Evolutionary conservation across 1,140 invertebrate genomes (phyloP), one percentile per base, ranked within the genome.

Genomic region (Conus betulinus): DNA sequence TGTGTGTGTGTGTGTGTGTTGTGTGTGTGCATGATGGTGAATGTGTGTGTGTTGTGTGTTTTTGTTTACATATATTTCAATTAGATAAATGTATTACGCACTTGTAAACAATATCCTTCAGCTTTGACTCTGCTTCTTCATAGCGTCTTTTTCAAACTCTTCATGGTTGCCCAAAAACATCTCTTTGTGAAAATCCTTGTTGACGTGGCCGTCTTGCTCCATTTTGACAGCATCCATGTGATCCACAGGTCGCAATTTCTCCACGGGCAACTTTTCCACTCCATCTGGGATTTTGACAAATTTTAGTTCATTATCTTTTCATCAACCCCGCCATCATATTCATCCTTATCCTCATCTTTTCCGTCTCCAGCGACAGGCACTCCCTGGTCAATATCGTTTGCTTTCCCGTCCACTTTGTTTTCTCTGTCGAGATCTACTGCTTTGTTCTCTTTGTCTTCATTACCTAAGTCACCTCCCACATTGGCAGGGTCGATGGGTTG

Each of bases 171-270:
- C 95, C 11, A 95, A 87, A 87, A 95, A 94, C 78, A 95, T 90
- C 84, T 95, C 95, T 89, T 95, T 94, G 83, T 93, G 92, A 87
- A 93, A 95, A 39, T 95, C 92, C 76, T 92, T 92, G 83, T 95
- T 95, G 17, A 95, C 88, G 88, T 94, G 93, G 11, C 95, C 95
- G 92, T 95, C 94, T 81, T 94, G 92, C 90, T 95, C 95, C 89
- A 95, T 90, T 87, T 93, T 93, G 0, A 95, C 91, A 51, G 90
- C 95, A 88, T 95, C 94, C 17, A 95, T 57, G 89, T 95, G 95
- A 84, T 95, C 95, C 5, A 92, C 94, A 27, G 93, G 93, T 76
- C 92, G 85, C 4, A 95, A 87, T 84, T 95, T 93, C 5, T 93
- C 91, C 17, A 92, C 83, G 13, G 91, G 71, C 20, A 93, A 25